Evolutionary conservation across 1,140 invertebrate genomes (phyloP).

Genomic region (Drosophila mauritiana): DNA sequence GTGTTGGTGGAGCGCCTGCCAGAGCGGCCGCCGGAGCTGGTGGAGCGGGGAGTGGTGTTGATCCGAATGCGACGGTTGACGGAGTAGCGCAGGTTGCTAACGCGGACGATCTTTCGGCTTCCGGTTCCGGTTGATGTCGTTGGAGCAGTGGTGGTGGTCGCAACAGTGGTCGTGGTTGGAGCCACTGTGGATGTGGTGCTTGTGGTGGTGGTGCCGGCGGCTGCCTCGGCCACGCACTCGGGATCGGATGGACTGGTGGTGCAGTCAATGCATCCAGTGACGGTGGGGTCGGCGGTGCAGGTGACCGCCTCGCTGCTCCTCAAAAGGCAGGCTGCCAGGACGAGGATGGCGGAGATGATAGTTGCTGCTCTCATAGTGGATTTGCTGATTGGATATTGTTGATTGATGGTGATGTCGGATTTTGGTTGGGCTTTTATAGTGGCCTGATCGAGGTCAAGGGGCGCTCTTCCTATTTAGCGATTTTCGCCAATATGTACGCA

Average conservation of each 20-base stretch:
- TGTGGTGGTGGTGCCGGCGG: background rate
- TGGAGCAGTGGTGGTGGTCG: constrained; percentile 8
- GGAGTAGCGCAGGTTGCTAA: constrained; percentile 26
- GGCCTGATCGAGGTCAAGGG: constrained; percentile 17
- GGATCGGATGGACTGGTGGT: background rate
- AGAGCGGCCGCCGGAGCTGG: no score
- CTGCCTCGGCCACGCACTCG: constrained; percentile 14
- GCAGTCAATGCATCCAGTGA: constrained; percentile 27
- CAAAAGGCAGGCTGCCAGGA: constrained; percentile 22
- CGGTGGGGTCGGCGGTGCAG: constrained; percentile 21
- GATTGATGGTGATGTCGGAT: constrained; percentile 20
- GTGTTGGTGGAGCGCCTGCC: constrained; percentile 7
- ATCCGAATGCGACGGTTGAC: constrained; percentile 28
- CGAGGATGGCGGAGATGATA: constrained; percentile 6
- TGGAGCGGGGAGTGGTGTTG: constrained; percentile 6
- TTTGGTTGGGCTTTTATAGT: constrained; percentile 25
- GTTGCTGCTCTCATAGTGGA: constrained; percentile 9
- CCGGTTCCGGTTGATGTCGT: background rate
- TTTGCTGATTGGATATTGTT: constrained; percentile 13
- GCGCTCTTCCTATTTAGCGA: background rate
- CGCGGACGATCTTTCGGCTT: constrained; percentile 10
- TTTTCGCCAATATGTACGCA: constrained; percentile 21
- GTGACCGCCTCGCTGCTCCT: constrained; percentile 33
- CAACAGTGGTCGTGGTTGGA: background rate
- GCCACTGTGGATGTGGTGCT: constrained; percentile 10